These are phyloP conservation scores for Leuciscus idus DNA, from an alignment of 2,113 vertebrate species.

Conservation along the genomic window DNA sequence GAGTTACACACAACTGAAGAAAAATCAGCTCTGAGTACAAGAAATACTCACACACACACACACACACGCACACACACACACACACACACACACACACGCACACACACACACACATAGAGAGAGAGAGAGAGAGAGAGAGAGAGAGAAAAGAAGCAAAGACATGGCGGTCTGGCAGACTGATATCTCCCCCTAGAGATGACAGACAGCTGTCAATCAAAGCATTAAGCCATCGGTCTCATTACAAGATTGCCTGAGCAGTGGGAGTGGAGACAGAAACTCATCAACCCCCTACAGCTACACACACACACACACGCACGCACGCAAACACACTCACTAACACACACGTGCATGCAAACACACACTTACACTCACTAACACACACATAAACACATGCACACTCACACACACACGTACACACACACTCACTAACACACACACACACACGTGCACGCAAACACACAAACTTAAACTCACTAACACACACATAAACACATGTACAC, in stretches of 20 bases:
- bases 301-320: background rate
- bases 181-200: slow-evolving; percentile 22
- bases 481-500: too few species aligned
- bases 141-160: background rate
- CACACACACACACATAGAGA: too few species aligned
- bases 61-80: too few species aligned
- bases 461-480: too few species aligned
- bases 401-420: background rate
- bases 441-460: too few species aligned
- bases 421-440: too few species aligned
- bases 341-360: background rate
- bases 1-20: slow-evolving; percentile 1
- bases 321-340: background rate
- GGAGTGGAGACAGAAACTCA: slow-evolving; percentile 23
- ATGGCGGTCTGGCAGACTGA: slow-evolving; percentile 25
- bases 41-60: background rate
- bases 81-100: too few species aligned
- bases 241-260: slow-evolving; percentile 25
- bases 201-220: slow-evolving; percentile 51
- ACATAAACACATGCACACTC: background rate
- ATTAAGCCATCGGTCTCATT: slow-evolving; percentile 32
- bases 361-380: background rate
- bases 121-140: too few species aligned
- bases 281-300: slow-evolving; percentile 20
- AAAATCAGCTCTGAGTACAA: background rate